Conservation (phyloP, 2,888 invertebrate genomes). For the Cistogaster globosa region DNA sequence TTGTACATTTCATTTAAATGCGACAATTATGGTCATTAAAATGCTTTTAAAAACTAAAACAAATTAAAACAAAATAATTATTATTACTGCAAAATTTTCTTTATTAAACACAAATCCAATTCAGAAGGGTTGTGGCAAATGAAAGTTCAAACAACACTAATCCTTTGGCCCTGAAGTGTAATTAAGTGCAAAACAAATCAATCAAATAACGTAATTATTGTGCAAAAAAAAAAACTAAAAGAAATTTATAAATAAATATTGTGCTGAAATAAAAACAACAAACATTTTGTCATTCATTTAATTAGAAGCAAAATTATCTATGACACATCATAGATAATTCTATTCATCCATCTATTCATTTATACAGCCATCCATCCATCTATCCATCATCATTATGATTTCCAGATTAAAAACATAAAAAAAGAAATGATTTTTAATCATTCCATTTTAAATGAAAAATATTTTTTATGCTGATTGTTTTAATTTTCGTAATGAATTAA, state of each 20-base stretch:
- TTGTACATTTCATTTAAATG: too few species aligned
- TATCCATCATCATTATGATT: neutral
- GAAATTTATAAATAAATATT: neutral
- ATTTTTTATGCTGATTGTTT: neutral
- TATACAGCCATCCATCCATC: too few species aligned
- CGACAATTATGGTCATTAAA: too few species aligned
- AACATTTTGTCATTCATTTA: neutral
- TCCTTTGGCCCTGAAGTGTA: slow-evolving; percentile 11
- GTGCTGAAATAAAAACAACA: neutral
- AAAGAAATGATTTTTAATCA: neutral
- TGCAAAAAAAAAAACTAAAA: neutral
- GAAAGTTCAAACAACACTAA: neutral
- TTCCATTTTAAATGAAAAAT: neutral
- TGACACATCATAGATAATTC: slow-evolving; percentile 25
- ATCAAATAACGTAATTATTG: neutral
- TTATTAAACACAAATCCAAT: too few species aligned
- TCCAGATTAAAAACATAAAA: neutral
- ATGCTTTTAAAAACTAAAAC: too few species aligned
- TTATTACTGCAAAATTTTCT: too few species aligned
- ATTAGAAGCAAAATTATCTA: slow-evolving; percentile 14
- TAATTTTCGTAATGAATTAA: too few species aligned
- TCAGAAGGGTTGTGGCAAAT: too few species aligned
- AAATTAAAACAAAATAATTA: too few species aligned
- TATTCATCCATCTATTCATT: neutral
- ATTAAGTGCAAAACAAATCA: slow-evolving; percentile 1